These are phyloP conservation scores for Girardinichthys multiradiatus DNA, from an alignment of 2,113 vertebrate genomes.

Conservation along the genomic window DNA sequence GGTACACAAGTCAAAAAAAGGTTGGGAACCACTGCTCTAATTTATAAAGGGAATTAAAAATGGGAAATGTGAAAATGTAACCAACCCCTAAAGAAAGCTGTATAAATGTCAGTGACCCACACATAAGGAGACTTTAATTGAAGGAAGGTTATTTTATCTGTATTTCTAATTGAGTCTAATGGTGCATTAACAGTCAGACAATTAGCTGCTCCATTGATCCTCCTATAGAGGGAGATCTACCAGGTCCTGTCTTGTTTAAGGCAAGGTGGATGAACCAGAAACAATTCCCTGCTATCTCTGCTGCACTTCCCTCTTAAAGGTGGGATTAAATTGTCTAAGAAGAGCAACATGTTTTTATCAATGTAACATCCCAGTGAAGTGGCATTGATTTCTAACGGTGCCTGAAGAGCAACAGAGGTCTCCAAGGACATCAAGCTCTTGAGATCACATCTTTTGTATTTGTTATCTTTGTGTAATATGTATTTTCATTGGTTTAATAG, in stretches of 20 bases:
- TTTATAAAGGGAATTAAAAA: no score
- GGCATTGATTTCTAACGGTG: background rate
- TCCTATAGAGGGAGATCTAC: constrained; percentile 6
- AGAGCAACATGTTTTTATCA: background rate
- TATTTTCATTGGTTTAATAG: background rate
- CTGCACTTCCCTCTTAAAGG: background rate
- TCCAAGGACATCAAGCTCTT: background rate
- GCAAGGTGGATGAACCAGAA: constrained; percentile 9
- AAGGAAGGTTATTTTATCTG: constrained; percentile 17
- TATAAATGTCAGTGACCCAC: background rate
- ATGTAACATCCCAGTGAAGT: background rate
- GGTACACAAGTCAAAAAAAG: no score
- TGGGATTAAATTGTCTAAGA: background rate
- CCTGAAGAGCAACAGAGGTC: background rate
- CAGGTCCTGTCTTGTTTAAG: constrained; percentile 11
- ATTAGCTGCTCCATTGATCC: constrained; percentile 47
- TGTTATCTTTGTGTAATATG: background rate
- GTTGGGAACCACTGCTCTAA: no score
- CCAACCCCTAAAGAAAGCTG: constrained; percentile 8
- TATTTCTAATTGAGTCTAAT: constrained; percentile 42
- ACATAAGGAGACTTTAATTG: background rate
- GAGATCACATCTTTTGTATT: background rate
- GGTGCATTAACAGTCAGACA: constrained; percentile 43
- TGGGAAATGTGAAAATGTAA: constrained; percentile 12
- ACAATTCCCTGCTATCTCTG: background rate